Percentiles rank a stretch among this genome's conserved stretches.
Evolutionary conservation across 1,140 invertebrate genomes (phyloP).

Genomic region (Physella acuta): DNA sequence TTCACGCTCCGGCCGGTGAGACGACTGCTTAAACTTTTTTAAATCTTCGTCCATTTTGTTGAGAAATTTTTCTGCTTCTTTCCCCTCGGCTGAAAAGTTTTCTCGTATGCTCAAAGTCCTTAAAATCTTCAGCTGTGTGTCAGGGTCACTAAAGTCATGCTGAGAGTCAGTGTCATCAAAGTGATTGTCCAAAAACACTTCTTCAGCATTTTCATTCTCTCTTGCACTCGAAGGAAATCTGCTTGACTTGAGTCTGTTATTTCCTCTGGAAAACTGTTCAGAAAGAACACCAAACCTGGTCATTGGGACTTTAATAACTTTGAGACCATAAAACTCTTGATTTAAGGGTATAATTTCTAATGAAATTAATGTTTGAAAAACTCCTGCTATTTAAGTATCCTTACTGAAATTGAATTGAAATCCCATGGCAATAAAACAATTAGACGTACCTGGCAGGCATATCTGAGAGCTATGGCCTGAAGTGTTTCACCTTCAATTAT

Average conservation of each 20-base stretch:
- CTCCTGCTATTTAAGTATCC: too few species aligned
- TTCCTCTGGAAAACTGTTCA: constrained; percentile 24
- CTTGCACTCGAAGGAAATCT: not conserved
- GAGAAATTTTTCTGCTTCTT: constrained; percentile 47
- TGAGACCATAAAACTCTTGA: constrained; percentile 51
- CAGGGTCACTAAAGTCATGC: constrained; percentile 45
- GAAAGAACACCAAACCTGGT: constrained; percentile 42
- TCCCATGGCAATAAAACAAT: too few species aligned
- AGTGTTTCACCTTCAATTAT: constrained; percentile 8
- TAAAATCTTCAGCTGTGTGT: constrained; percentile 43
- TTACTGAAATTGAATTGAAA: too few species aligned
- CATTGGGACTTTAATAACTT: constrained; percentile 49
- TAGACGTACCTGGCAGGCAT: constrained; percentile 10
- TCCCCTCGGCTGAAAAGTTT: constrained; percentile 35
- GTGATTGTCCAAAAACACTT: not conserved
- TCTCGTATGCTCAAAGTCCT: constrained; percentile 49
- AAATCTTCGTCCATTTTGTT: constrained; percentile 52
- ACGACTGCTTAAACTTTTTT: constrained; percentile 36
- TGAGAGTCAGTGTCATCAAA: constrained; percentile 29
- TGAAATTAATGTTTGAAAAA: too few species aligned
- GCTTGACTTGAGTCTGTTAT: not conserved
- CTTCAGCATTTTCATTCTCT: not conserved
- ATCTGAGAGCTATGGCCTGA: constrained; percentile 5
- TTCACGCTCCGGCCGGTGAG: constrained; percentile 31
- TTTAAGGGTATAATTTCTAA: too few species aligned